These are phyloP conservation scores for Drosophila buzzatii DNA, from an alignment of 2,888 invertebrate genomes.

Conservation along the genomic window DNA sequence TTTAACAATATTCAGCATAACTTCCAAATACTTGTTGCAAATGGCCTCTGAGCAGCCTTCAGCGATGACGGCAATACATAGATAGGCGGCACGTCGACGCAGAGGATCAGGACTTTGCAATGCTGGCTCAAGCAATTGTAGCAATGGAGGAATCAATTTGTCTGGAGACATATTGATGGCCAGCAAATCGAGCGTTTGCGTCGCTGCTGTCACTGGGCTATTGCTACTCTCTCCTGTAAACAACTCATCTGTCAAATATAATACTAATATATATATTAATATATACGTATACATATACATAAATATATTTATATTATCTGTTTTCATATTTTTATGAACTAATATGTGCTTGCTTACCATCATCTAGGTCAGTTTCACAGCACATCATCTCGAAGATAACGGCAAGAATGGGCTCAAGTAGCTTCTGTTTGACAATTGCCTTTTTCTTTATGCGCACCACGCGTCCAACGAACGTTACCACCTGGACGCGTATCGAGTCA, in stretches of 20 bases:
- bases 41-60: conserved; percentile 93
- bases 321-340: too few relatives aligned
- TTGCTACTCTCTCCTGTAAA: conserved; percentile 88
- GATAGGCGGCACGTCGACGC: conserved; percentile 90
- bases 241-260: conserved; percentile 87
- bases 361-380: conserved; percentile 87
- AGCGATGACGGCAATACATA: conserved; percentile 90
- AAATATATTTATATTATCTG: neutral
- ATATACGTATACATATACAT: neutral
- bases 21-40: conserved; percentile 89
- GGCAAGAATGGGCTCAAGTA: conserved; percentile 89
- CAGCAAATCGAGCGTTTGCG: conserved; percentile 90
- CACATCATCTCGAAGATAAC: conserved; percentile 90
- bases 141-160: conserved; percentile 90
- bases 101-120: conserved; percentile 88
- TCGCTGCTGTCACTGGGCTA: conserved; percentile 89
- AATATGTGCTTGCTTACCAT: conserved; percentile 86
- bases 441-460: conserved; percentile 90
- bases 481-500: conserved; percentile 89
- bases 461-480: conserved; percentile 89
- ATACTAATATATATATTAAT: neutral
- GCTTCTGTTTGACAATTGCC: conserved; percentile 89
- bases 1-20: conserved; percentile 89
- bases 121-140: conserved; percentile 89
- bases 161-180: conserved; percentile 92